These are phyloP conservation scores for Platyura marginata DNA, from an alignment of 1,140 invertebrate genomes.

Conservation along the genomic window DNA sequence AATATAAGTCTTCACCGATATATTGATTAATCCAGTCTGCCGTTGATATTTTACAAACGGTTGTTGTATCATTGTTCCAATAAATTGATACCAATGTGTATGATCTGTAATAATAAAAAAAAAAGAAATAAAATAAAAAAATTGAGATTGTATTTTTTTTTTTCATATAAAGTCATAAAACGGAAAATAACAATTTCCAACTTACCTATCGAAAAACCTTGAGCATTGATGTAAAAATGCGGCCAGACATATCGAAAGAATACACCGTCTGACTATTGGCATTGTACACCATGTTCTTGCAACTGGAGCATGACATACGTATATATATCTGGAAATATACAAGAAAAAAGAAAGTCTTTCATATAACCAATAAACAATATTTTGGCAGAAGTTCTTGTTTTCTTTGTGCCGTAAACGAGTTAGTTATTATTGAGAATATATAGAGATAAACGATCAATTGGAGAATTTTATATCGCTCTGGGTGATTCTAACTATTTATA, in stretches of 20 bases:
- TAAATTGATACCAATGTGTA: constrained; percentile 27
- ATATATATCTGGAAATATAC: constrained; percentile 49
- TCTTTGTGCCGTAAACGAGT: too few species aligned
- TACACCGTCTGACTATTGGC: constrained; percentile 56
- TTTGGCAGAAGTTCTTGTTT: too few species aligned
- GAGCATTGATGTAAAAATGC: constrained; percentile 63
- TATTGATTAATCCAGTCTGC: constrained; percentile 44
- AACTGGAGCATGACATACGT: constrained; percentile 73
- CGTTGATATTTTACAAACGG: constrained; percentile 35
- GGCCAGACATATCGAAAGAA: constrained; percentile 50
- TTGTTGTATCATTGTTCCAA: constrained; percentile 40
- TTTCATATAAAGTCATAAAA: not conserved
- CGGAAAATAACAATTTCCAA: not conserved
- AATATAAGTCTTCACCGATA: constrained; percentile 52
- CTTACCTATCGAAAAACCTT: constrained; percentile 50
- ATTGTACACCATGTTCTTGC: constrained; percentile 76
- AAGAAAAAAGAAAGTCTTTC: not conserved
- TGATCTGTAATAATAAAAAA: constrained; percentile 6
- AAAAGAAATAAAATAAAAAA: not conserved
- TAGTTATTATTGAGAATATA: too few species aligned
- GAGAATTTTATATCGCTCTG: too few species aligned
- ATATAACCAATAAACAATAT: not conserved
- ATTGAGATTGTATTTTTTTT: not conserved
- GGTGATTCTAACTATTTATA: too few species aligned
- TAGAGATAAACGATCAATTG: too few species aligned